Conservation (phyloP, 1,140 invertebrate species). For the Solenopsis invicta region DNA sequence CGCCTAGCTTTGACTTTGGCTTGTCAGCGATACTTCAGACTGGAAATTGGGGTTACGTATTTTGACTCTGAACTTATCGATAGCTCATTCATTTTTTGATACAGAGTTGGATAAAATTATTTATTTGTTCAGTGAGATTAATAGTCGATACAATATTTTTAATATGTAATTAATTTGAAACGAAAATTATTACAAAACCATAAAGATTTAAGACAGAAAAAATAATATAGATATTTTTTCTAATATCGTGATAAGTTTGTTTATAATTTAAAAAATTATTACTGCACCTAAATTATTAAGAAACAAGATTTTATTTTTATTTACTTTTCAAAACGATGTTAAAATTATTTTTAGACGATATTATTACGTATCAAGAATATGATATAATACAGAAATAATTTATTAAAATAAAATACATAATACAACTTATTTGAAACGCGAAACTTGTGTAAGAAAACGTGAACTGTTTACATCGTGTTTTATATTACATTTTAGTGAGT, state of each 20-base stretch:
- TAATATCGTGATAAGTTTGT: neutral
- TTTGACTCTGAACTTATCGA: neutral
- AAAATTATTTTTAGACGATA: neutral
- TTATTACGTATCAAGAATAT: neutral
- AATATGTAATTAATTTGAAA: neutral
- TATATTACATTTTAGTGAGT: constrained; percentile 30
- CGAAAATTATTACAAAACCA: neutral
- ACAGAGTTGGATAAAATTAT: neutral
- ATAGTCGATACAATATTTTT: neutral
- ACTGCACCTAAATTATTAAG: neutral
- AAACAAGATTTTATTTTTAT: neutral
- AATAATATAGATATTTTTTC: neutral
- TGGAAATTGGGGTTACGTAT: neutral
- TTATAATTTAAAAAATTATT: neutral
- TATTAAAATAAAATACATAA: neutral
- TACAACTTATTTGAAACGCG: neutral
- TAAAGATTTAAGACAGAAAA: neutral
- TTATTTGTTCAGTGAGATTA: neutral
- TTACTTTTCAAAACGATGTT: neutral
- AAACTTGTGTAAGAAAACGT: neutral
- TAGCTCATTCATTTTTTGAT: neutral
- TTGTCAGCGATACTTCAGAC: constrained; percentile 35
- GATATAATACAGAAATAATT: neutral
- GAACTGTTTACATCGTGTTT: neutral
- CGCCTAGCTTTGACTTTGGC: constrained; percentile 57